These are phyloP conservation scores for Dendrolimus punctatus DNA, from an alignment of 1,140 invertebrate genomes.

Conservation along the genomic window DNA sequence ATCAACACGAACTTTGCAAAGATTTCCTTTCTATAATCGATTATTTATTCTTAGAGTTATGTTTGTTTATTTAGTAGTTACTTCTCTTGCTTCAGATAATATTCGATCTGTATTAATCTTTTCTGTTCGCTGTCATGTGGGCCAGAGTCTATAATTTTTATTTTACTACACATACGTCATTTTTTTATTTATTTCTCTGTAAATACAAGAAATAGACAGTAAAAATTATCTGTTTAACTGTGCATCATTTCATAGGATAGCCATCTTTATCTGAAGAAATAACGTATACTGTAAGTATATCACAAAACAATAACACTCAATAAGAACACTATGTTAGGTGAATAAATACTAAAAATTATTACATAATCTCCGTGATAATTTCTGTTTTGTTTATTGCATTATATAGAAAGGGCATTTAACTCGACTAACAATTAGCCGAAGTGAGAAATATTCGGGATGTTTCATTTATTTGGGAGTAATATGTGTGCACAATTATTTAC, in stretches of 20 bases:
- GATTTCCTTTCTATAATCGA: no score
- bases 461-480: no score
- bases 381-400: conserved; percentile 30
- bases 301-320: conserved; percentile 70
- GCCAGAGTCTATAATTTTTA: conserved; percentile 24
- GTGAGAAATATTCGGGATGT: no score
- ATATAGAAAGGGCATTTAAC: conserved; percentile 32
- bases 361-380: conserved; percentile 35
- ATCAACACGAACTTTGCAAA: no score
- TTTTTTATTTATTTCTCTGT: conserved; percentile 53
- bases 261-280: conserved; percentile 75
- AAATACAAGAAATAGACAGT: conserved; percentile 70
- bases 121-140: no score
- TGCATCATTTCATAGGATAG: conserved; percentile 79
- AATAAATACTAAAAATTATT: conserved; percentile 41
- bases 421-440: conserved; percentile 34
- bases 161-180: conserved; percentile 24
- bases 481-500: conserved; percentile 46
- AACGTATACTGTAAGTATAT: conserved; percentile 75
- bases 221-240: conserved; percentile 78
- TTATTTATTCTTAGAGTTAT: no score
- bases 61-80: conserved; percentile 7
- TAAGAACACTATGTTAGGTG: conserved; percentile 68
- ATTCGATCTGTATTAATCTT: no score
- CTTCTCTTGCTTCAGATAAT: conserved; percentile 20